Evolutionary conservation across 2,113 vertebrate species (phyloP).

Genomic region (Embiotoca jacksoni): DNA sequence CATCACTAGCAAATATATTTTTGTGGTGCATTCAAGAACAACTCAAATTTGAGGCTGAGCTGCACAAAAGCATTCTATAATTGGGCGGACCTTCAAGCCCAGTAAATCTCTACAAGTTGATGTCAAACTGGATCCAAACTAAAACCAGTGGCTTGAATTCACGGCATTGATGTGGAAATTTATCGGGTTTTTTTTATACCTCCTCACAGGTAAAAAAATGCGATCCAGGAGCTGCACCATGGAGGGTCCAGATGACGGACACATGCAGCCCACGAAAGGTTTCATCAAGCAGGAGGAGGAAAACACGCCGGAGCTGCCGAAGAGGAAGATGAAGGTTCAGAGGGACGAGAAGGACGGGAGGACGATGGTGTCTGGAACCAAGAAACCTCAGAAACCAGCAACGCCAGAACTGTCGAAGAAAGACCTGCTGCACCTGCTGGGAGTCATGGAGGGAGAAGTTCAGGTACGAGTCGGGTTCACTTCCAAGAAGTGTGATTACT

Average conservation of each 20-base stretch:
- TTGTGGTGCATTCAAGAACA: neutral
- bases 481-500: too few relatives aligned
- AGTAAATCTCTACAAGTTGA: too few relatives aligned
- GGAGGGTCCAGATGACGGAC: slow-evolving; percentile 86
- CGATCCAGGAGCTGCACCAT: slow-evolving; percentile 90
- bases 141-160: too few relatives aligned
- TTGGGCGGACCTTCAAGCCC: neutral
- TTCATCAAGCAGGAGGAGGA: slow-evolving; percentile 69
- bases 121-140: too few relatives aligned
- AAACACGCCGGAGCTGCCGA: slow-evolving; percentile 51
- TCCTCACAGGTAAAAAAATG: slow-evolving; percentile 87
- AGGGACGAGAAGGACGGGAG: slow-evolving; percentile 79
- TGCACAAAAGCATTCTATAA: neutral
- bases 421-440: slow-evolving; percentile 91
- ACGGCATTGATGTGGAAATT: neutral
- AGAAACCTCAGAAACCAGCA: slow-evolving; percentile 80
- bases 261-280: slow-evolving; percentile 79
- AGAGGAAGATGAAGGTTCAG: slow-evolving; percentile 65
- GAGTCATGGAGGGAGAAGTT: slow-evolving; percentile 97
- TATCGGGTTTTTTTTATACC: neutral
- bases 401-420: slow-evolving; percentile 88
- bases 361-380: slow-evolving; percentile 46
- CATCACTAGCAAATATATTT: slow-evolving; percentile 11
- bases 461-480: slow-evolving; percentile 83
- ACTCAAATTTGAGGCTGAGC: neutral